Base-by-base conservation (phyloP, 2,797 vertebrate genomes). In the Acestrorhynchus altus region DNA sequence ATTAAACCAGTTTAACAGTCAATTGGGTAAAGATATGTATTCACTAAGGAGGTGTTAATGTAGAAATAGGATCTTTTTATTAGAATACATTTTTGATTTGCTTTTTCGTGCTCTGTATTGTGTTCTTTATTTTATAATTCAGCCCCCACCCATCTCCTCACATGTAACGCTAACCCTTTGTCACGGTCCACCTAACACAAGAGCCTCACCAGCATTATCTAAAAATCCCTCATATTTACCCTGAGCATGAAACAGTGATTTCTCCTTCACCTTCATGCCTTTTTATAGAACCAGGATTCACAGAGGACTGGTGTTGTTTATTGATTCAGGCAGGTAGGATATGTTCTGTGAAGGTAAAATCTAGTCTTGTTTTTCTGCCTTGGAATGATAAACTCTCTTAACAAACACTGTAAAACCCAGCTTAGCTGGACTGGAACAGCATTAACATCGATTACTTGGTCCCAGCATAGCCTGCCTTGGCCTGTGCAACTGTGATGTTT, bases 321-420 rank as follows among this genome's bases (percentile, higher is more conserved):
- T 54, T 65, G 35, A 46, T 24, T 24, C 1, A n/a, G 40, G 12
- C n/a, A 20, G 24, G 18, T 18, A 28, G 49, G 65, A 67, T 44
- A 22, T 67, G 24, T 28, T 10, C 7, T 47, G 42, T 49, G 44
- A 28, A 67, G 22, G 65, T 28, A 42, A 28, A 46, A 49, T 49
- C 65, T 67, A 42, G 20, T 40, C 26, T 35, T 71, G 28, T 22
- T 71, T 20, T 71, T 42, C 35, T 71, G 31, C 52, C 22, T 10
- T 22, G 20, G 39, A 24, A 24, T 26, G 54, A 57, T 57, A 72
- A 59, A 22, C 31, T 44, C 20, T 20, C 51, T 71, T 47, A 47
- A 51, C 24, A 68, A 47, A 66, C 64, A 51, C 65, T 10, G 22
- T 47, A 68, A 51, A 47, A 26, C 24, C 18, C 35, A 56, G 54